phyloP scores from a whole-genome alignment of 2,113 vertebrate species.

The Rhinogobius similis region DNA sequence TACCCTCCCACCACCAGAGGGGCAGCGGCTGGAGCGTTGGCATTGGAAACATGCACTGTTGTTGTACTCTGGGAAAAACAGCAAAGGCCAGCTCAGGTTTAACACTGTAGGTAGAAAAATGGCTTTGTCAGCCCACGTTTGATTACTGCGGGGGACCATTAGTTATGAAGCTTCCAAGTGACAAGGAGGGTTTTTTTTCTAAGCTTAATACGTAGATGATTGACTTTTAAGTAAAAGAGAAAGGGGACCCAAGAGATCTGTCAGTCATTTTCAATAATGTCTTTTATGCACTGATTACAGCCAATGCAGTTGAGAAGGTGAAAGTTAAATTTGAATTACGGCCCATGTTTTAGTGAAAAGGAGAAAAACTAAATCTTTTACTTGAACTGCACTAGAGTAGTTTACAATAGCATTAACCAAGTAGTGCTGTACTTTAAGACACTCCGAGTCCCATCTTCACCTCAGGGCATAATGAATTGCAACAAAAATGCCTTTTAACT shows the following conservation, averaged over 20 bases:
- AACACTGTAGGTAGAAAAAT: slow-evolving; percentile 17
- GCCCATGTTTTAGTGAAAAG: too few relatives aligned
- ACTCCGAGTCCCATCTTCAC: background rate
- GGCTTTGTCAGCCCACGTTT: slow-evolving; percentile 5
- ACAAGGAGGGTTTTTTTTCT: slow-evolving; percentile 20
- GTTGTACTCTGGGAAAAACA: slow-evolving; percentile 79
- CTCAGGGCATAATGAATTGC: too few relatives aligned
- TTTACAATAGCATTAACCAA: background rate
- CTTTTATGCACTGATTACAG: background rate
- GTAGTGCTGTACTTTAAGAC: background rate
- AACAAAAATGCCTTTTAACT: background rate
- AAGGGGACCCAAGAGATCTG: background rate
- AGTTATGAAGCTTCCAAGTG: slow-evolving; percentile 32
- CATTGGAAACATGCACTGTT: slow-evolving; percentile 84
- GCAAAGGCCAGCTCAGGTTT: slow-evolving; percentile 17
- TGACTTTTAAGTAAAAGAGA: background rate
- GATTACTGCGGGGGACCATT: slow-evolving; percentile 35
- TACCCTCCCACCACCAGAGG: slow-evolving; percentile 92
- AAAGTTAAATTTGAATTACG: too few relatives aligned
- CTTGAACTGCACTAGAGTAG: background rate
- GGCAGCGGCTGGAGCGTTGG: slow-evolving; percentile 83
- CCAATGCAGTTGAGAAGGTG: background rate
- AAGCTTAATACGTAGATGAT: slow-evolving; percentile 15
- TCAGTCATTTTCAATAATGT: background rate
- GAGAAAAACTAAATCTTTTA: too few relatives aligned